Base-by-base conservation (phyloP, 2,888 invertebrate genomes). In the Hydropsyche betteni region DNA sequence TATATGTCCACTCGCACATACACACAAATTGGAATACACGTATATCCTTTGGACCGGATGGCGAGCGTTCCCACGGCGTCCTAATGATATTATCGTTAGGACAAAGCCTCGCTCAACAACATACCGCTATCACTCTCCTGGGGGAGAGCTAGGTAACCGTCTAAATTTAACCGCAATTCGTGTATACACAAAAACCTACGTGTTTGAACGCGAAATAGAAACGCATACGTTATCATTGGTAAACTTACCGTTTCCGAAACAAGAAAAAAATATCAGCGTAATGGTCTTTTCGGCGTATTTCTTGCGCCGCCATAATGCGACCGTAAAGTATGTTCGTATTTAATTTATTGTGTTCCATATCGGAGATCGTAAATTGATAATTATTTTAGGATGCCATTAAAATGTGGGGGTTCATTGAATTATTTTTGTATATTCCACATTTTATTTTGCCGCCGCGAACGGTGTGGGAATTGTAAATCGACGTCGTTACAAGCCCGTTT, bases 61-160 rank as follows among this genome's bases (percentile, higher is more conserved):
- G 44, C 64, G 4, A 64, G 12, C n/a, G 64, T 36, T 64, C 64
- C 36, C 61, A 24, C 10, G 34, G 36, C 12, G 64, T 64, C 34
- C 64, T 64, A 36, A 64, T 64, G 24, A 64, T 36, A 36, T 64
- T 64, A 61, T 61, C 61, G 33, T 33, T 33, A 61, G 64, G 64
- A 64, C 64, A 64, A 64, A 64, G 34, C 33, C 64, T 64, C 64
- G 34, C 36, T n/a, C 36, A 36, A 36, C 64, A 64, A 64, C 44
- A 64, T 12, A 64, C 64, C 61, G 61, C 61, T 16, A 16, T 61
- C 61, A 33, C 61, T 61, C 61, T 24, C 33, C n/a, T 8, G 34
- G 44, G 44, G 44, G 7, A 44, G 44, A 44, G 44, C 44, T 44
- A 44, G 55, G 55, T 36, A 64, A 33, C 34, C 36, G 12, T 36